A percentile compares a stretch with the other conserved stretches of the same genome.
Evolutionary conservation across 2,113 vertebrate species (phyloP).

Genomic region (Hippopotamus amphibius): DNA sequence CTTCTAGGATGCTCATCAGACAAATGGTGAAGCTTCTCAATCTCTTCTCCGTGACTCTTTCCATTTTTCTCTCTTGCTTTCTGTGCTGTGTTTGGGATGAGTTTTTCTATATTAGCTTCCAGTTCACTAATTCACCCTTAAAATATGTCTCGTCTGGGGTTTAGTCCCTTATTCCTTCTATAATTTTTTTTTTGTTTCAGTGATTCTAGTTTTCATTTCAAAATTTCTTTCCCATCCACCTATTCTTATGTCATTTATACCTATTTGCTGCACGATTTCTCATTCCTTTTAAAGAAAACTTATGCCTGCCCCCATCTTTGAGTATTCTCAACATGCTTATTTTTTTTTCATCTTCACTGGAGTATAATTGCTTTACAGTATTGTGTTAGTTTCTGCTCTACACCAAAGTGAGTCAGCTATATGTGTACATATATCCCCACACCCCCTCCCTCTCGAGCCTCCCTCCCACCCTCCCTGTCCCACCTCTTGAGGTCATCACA

Average conservation of each 20-base stretch:
- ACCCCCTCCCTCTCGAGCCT: too few relatives aligned
- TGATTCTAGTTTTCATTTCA: neutral
- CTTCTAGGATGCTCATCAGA: neutral
- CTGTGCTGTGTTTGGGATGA: neutral
- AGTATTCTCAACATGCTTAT: neutral
- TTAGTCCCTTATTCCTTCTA: neutral
- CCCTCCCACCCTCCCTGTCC: too few relatives aligned
- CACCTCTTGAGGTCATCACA: too few relatives aligned
- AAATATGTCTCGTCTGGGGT: neutral
- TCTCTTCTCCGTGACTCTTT: neutral
- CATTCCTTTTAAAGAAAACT: neutral
- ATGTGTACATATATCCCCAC: too few relatives aligned
- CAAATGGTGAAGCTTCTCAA: fast-evolving
- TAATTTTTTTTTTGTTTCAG: neutral
- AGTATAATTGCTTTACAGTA: too few relatives aligned
- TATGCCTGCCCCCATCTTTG: neutral
- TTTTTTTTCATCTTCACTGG: neutral
- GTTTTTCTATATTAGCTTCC: neutral
- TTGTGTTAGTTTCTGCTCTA: too few relatives aligned
- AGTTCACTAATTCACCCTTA: neutral
- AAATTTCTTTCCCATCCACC: neutral
- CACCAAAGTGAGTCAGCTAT: too few relatives aligned
- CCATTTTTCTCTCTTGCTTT: neutral
- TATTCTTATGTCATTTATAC: neutral
- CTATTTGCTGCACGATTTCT: neutral